phyloP scores from a whole-genome alignment of 2,888 invertebrate genomes.

The Ennomos quercinarius region DNA sequence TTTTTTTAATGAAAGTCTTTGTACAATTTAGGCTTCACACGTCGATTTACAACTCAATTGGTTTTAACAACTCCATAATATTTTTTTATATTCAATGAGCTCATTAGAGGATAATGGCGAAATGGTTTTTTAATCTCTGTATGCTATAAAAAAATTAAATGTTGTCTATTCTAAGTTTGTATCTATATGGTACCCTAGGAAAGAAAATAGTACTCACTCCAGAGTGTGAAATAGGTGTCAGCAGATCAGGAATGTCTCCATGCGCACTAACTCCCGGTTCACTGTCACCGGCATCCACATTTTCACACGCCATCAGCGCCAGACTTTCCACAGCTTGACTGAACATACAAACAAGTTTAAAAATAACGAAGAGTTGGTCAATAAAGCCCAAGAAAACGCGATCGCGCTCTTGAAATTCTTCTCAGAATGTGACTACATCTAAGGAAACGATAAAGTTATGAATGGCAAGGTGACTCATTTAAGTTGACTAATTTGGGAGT shows the following conservation, averaged over 20 bases:
- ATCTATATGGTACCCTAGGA: too few relatives aligned
- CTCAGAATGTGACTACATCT: constrained; percentile 2
- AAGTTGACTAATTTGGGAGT: constrained; percentile 16
- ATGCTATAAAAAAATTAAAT: background rate
- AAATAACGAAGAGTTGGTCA: too few relatives aligned
- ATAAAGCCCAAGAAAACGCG: too few relatives aligned
- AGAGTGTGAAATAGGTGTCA: constrained; percentile 77
- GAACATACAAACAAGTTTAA: constrained; percentile 25
- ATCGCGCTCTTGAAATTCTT: too few relatives aligned
- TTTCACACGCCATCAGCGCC: constrained; percentile 75
- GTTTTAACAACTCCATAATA: too few relatives aligned
- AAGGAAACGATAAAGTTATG: constrained; percentile 14
- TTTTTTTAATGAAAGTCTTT: too few relatives aligned
- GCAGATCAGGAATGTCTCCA: constrained; percentile 71
- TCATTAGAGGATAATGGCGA: too few relatives aligned
- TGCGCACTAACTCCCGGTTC: constrained; percentile 64
- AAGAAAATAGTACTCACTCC: constrained; percentile 56
- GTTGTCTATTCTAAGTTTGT: background rate
- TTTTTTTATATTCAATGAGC: too few relatives aligned
- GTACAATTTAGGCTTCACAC: too few relatives aligned
- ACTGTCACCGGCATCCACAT: constrained; percentile 69
- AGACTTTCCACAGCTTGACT: constrained; percentile 78
- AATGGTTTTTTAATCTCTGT: too few relatives aligned
- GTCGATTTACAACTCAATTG: too few relatives aligned
- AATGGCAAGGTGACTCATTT: constrained; percentile 6